phyloP scores from a whole-genome alignment of 2,888 invertebrate species.

The Minunthozetes semirufus region DNA sequence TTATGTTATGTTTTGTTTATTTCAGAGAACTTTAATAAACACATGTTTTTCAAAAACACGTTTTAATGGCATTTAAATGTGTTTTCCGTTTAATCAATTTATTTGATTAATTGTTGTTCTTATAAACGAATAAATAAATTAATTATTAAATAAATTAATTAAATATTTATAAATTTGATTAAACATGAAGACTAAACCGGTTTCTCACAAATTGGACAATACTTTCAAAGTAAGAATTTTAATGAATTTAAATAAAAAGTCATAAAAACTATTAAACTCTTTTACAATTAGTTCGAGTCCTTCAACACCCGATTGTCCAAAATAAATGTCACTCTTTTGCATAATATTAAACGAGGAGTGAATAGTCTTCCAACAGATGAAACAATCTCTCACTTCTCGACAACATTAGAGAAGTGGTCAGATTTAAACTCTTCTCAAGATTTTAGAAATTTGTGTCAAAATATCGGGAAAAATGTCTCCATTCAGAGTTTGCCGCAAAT shows the following conservation, averaged over 20 bases:
- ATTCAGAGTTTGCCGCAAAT: constrained; percentile 73
- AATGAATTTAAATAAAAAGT: background rate
- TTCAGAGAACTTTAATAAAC: no score
- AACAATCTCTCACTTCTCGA: constrained; percentile 67
- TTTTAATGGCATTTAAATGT: no score
- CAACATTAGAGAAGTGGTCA: constrained; percentile 79
- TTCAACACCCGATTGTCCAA: constrained; percentile 78
- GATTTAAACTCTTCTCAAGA: constrained; percentile 77
- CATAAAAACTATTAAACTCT: background rate
- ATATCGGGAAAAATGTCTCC: constrained; percentile 59
- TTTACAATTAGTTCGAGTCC: constrained; percentile 57
- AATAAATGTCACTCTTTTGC: constrained; percentile 68
- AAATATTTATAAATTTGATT: no score
- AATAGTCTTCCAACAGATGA: constrained; percentile 58
- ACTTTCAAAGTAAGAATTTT: constrained; percentile 63
- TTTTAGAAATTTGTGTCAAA: constrained; percentile 66
- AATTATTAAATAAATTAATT: no score
- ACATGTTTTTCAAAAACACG: no score
- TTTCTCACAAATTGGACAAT: constrained; percentile 51
- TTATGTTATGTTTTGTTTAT: no score
- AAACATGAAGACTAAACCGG: constrained; percentile 40
- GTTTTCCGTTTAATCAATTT: no score
- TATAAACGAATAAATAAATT: no score
- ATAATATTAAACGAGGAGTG: constrained; percentile 58
- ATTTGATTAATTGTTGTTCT: no score